Percentiles rank a stretch among this genome's conserved stretches.
These are phyloP conservation scores for Dryas iulia DNA, from an alignment of 1,140 invertebrate species.

Conservation along the genomic window DNA sequence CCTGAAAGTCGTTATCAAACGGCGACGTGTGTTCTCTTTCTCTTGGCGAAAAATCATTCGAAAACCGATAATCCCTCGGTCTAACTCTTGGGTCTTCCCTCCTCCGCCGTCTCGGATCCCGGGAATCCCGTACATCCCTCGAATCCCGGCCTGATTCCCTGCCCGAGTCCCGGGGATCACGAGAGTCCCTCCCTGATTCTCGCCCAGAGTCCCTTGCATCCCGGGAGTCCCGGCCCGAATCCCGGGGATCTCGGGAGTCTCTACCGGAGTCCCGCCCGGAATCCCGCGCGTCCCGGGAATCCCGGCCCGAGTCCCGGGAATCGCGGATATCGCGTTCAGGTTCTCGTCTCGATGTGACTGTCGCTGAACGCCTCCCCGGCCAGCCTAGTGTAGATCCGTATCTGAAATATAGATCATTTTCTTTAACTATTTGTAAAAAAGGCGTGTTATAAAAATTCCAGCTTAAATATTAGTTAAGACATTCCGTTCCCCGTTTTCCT, in stretches of 20 bases:
- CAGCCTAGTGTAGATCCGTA: conserved; percentile 77
- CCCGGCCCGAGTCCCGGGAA: conserved; percentile 46
- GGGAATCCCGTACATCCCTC: conserved; percentile 59
- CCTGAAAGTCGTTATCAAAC: conserved; percentile 87
- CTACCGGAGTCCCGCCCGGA: conserved; percentile 46
- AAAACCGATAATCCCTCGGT: conserved; percentile 77
- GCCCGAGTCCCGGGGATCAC: conserved; percentile 43
- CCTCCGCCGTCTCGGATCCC: conserved; percentile 37
- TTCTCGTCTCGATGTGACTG: conserved; percentile 38
- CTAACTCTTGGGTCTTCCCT: conserved; percentile 36
- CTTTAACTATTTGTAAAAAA: neutral
- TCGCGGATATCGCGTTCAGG: conserved; percentile 33
- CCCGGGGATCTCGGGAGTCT: conserved; percentile 37
- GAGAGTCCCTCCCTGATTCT: conserved; percentile 46
- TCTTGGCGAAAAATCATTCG: conserved; percentile 81
- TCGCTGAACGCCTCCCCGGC: conserved; percentile 58
- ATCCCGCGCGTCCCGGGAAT: conserved; percentile 33
- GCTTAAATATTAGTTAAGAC: too few relatives aligned
- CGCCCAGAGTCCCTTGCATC: conserved; percentile 37
- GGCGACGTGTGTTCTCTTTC: conserved; percentile 82
- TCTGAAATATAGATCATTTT: conserved; percentile 30
- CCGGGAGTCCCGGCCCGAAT: conserved; percentile 46
- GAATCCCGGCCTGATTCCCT: conserved; percentile 53
- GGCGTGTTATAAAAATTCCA: too few relatives aligned
- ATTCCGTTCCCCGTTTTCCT: too few relatives aligned